Conservation (phyloP, 2,113 vertebrate species). For the Carassius gibelio region DNA sequence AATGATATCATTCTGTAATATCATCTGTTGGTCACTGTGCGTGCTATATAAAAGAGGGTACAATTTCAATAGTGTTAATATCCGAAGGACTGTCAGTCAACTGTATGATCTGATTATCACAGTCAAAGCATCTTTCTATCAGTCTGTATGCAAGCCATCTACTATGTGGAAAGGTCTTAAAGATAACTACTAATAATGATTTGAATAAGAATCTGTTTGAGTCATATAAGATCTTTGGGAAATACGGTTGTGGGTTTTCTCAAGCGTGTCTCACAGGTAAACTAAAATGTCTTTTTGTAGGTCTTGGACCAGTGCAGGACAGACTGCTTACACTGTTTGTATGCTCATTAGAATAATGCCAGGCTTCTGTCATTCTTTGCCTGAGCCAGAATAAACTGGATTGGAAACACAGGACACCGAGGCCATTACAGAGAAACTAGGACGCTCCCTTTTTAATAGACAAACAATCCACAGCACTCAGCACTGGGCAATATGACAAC, state of each 20-base stretch:
- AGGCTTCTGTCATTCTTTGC: conserved; percentile 9
- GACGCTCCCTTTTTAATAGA: neutral
- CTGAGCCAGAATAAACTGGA: neutral
- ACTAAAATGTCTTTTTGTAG: neutral
- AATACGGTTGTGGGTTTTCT: neutral
- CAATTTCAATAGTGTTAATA: neutral
- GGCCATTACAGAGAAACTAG: neutral
- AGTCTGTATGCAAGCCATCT: neutral
- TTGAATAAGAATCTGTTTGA: neutral
- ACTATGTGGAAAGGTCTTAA: neutral
- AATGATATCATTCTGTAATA: neutral
- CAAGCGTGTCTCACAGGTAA: neutral
- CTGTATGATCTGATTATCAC: neutral
- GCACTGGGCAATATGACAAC: conserved; percentile 11
- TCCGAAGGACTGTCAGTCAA: neutral
- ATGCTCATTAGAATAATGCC: conserved; percentile 18
- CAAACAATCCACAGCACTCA: conserved; percentile 13
- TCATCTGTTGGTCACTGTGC: neutral
- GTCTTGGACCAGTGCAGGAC: neutral
- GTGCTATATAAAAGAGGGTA: neutral
- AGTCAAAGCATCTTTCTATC: neutral
- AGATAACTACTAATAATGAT: neutral
- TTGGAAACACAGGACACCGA: neutral
- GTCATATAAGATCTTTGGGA: neutral
- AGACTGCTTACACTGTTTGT: neutral